Conservation (phyloP, 2,113 vertebrate species). For the Arvicanthis niloticus region DNA sequence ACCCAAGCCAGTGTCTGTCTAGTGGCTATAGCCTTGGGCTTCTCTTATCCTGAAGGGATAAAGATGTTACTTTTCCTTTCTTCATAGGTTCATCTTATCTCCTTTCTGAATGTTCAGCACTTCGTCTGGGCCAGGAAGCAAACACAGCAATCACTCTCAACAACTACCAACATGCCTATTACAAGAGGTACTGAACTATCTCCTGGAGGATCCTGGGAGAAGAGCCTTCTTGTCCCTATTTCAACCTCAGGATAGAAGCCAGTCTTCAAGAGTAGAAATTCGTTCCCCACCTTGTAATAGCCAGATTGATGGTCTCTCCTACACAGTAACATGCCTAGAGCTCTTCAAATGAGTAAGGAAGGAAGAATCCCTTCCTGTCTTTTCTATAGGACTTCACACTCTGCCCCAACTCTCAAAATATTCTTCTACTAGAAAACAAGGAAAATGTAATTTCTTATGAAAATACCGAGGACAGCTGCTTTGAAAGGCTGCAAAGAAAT, state of each 20-base stretch:
- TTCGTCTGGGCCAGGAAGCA: not conserved
- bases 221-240: not conserved
- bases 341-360: fast-evolving
- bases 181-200: not conserved
- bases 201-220: not conserved
- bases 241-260: not conserved
- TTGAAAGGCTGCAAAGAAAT: not conserved
- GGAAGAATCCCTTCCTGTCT: not conserved
- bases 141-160: not conserved
- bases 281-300: too few relatives aligned
- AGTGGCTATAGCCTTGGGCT: not conserved
- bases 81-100: not conserved
- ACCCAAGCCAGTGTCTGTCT: not conserved
- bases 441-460: not conserved
- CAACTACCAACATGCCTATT: not conserved
- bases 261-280: not conserved
- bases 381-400: not conserved
- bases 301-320: fast-evolving
- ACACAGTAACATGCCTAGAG: fast-evolving
- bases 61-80: not conserved
- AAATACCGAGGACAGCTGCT: not conserved
- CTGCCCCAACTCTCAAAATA: not conserved
- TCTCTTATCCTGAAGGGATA: not conserved
- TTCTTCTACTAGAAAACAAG: not conserved
- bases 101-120: not conserved